Evolutionary conservation across 1,140 invertebrate genomes (phyloP).

Genomic region (Meteorus sp.): DNA sequence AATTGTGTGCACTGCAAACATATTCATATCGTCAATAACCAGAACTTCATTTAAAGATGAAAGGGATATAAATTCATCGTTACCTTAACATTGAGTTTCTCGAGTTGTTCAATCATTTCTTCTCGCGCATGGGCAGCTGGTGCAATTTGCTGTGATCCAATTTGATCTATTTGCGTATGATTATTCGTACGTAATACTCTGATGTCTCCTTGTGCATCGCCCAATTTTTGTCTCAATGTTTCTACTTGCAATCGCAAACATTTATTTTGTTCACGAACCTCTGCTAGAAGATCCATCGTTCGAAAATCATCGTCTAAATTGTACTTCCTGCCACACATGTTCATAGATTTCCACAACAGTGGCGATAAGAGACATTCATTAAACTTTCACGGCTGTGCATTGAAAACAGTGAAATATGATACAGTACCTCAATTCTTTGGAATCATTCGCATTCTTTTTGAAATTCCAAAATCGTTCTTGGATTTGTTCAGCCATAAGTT

Average conservation of each 20-base stretch:
- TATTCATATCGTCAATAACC: slow-evolving; percentile 12
- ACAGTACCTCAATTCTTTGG: slow-evolving; percentile 35
- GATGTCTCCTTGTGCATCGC: slow-evolving; percentile 74
- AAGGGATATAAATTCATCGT: slow-evolving; percentile 21
- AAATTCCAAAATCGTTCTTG: slow-evolving; percentile 65
- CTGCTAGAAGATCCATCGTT: slow-evolving; percentile 57
- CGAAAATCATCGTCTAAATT: slow-evolving; percentile 36
- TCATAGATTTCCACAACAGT: neutral
- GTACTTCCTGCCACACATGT: slow-evolving; percentile 18
- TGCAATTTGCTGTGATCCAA: slow-evolving; percentile 37
- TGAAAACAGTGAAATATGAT: neutral
- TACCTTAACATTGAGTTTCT: slow-evolving; percentile 68
- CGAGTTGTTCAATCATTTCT: slow-evolving; percentile 71
- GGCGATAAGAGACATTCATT: too few species aligned
- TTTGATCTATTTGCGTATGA: slow-evolving; percentile 38
- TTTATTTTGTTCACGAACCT: slow-evolving; percentile 69
- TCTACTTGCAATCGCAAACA: slow-evolving; percentile 70
- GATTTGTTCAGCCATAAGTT: slow-evolving; percentile 79
- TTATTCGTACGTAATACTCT: slow-evolving; percentile 62
- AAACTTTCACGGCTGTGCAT: neutral
- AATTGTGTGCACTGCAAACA: slow-evolving; percentile 64
- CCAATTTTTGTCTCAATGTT: slow-evolving; percentile 69
- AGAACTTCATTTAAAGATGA: too few species aligned
- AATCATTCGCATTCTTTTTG: slow-evolving; percentile 50
- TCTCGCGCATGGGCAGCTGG: slow-evolving; percentile 64